phyloP scores from a whole-genome alignment of 2,797 vertebrate genomes.

The Mareca strepera region DNA sequence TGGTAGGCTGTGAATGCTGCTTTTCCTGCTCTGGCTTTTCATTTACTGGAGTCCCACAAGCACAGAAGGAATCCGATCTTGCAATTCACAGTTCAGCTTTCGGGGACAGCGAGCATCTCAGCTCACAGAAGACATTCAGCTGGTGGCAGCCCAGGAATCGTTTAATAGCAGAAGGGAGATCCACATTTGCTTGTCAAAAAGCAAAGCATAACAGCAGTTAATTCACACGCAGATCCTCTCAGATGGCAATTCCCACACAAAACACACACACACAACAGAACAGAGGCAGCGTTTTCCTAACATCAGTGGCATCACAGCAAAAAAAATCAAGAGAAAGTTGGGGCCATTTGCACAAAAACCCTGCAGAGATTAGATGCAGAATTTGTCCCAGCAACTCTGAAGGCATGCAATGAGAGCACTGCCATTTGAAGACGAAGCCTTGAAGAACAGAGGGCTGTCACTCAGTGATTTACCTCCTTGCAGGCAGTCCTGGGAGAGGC shows the following conservation, averaged over 20 bases:
- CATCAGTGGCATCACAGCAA: background rate
- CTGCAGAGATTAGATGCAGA: background rate
- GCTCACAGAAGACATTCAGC: background rate
- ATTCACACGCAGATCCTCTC: background rate
- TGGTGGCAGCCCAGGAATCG: background rate
- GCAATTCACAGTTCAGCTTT: background rate
- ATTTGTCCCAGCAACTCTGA: background rate
- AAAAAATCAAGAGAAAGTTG: background rate
- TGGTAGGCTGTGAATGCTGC: background rate
- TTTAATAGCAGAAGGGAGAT: background rate
- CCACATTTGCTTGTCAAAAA: background rate
- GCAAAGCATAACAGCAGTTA: background rate
- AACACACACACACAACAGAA: rapidly evolving
- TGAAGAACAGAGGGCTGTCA: background rate
- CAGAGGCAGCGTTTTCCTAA: background rate
- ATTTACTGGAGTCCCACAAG: rapidly evolving
- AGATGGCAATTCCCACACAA: rapidly evolving
- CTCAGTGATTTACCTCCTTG: background rate
- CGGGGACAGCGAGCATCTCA: background rate
- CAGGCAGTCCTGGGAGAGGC: background rate
- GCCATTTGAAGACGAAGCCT: rapidly evolving
- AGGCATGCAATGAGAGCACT: rapidly evolving
- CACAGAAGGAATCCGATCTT: background rate
- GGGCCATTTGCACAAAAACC: background rate
- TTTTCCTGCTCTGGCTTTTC: background rate